Evolutionary conservation across 2,888 invertebrate species (phyloP), one percentile per base, ranked within the genome.

Genomic region (Carterocephalus palaemon): DNA sequence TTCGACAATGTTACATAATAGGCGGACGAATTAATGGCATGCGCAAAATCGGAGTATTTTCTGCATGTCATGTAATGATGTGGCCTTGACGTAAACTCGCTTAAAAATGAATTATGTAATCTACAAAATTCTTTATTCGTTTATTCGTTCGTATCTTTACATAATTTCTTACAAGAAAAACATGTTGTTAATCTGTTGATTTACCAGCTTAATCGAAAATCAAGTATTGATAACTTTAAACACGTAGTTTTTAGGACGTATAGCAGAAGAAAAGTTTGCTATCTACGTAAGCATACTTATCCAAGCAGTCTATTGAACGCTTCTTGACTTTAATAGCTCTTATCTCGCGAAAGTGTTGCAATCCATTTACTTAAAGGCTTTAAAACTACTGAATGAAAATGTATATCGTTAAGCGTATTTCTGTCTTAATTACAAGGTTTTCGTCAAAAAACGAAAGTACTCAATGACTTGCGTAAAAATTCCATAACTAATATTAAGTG

Each of bases 291-390:
- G 36, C 43, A 33, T 22, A 22, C 43, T 36, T 36, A 22, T 29
- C 34, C 43, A 34, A 42, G 42, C n/a, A 16, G 36, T 22, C 22
- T 43, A 22, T 43, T 19, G 28, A 36, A 28, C 23, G 26, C 36
- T 16, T 28, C 43, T 36, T 19, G 36, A 9, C 36, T 29, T 26
- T 29, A 28, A 43, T 29, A 34, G 42, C 26, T 26, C 26, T 33
- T 42, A 28, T 34, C 19, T 41, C 20, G 34, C 28, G 17, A 32
- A 33, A 34, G 34, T 26, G 33, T 33, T 24, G 31, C 22, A 17
- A 23, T 32, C 24, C 26, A 28, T 42, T 42, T n/a, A n/a, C n/a
- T n/a, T 42, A 34, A 20, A 9, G 28, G 10, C 10, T 23, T 15
- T n/a, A n/a, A n/a, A n/a, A 20, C 5, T 33, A 19, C 28, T 38